A percentile compares a stretch with the other conserved stretches of the same genome.
phyloP scores from a whole-genome alignment of 2,113 vertebrate genomes.

The Takifugu flavidus region DNA sequence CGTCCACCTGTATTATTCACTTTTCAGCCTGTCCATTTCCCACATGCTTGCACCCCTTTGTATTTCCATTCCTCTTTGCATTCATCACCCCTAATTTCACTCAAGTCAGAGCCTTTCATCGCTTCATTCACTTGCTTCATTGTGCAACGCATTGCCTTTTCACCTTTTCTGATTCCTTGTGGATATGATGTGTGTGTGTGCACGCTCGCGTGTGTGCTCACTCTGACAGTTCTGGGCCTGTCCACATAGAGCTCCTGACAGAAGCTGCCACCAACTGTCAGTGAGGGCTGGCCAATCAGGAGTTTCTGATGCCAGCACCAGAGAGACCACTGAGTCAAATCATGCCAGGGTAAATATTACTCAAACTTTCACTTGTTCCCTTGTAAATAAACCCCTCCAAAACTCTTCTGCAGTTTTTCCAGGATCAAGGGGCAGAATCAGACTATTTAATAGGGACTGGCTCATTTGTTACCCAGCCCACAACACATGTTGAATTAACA shows the following conservation, averaged over 20 bases:
- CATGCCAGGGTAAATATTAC: constrained; percentile 31
- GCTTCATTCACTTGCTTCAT: constrained; percentile 36
- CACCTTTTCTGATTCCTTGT: constrained; percentile 43
- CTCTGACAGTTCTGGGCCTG: constrained; percentile 27
- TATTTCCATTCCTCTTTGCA: constrained; percentile 45
- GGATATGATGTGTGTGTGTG: constrained; percentile 31
- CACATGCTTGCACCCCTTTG: constrained; percentile 40
- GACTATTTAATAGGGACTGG: too few species aligned
- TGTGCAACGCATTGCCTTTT: constrained; percentile 47
- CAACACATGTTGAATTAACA: too few species aligned
- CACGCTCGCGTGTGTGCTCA: neutral
- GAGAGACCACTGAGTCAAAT: constrained; percentile 19
- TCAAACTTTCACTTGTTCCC: constrained; percentile 15
- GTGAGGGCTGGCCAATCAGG: constrained; percentile 18
- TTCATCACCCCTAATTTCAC: constrained; percentile 50
- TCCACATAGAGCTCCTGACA: constrained; percentile 28
- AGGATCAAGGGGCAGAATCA: neutral
- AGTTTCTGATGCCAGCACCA: constrained; percentile 4
- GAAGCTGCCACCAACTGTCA: constrained; percentile 57
- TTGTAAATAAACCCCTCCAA: neutral
- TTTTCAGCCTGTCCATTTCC: constrained; percentile 45
- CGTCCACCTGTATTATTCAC: constrained; percentile 47
- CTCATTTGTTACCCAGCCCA: too few species aligned
- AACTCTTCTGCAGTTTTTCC: neutral
- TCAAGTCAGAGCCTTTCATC: constrained; percentile 53